phyloP scores from a whole-genome alignment of 2,113 vertebrate species.

The Muntiacus muntjak region DNA sequence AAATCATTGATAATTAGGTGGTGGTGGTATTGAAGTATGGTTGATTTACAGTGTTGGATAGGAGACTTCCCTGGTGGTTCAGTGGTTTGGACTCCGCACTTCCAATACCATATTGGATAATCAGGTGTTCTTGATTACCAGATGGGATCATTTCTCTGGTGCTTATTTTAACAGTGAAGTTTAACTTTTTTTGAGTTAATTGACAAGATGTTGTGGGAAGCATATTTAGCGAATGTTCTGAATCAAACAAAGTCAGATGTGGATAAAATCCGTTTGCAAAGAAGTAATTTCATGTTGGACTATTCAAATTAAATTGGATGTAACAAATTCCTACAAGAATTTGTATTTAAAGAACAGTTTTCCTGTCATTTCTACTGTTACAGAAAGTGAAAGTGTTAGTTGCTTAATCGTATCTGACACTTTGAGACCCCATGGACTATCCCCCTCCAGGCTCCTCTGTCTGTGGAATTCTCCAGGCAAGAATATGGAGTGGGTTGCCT shows the following conservation, averaged over 20 bases:
- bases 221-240: neutral
- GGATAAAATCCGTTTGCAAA: conserved; percentile 3
- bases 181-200: neutral
- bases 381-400: neutral
- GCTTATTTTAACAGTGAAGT: neutral
- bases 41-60: neutral
- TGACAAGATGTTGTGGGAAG: neutral
- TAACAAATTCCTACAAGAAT: neutral
- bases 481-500: neutral
- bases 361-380: neutral
- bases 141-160: neutral
- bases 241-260: neutral
- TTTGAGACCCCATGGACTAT: neutral
- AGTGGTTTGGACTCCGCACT: neutral
- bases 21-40: neutral
- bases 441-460: neutral
- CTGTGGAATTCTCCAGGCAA: neutral
- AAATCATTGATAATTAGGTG: neutral
- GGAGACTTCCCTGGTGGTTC: neutral
- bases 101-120: neutral
- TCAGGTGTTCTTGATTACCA: neutral
- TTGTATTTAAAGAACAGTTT: neutral
- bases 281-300: neutral
- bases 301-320: neutral
- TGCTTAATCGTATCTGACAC: neutral